Evolutionary conservation across 2,113 vertebrate genomes (phyloP).

Genomic region (Calonectris borealis): DNA sequence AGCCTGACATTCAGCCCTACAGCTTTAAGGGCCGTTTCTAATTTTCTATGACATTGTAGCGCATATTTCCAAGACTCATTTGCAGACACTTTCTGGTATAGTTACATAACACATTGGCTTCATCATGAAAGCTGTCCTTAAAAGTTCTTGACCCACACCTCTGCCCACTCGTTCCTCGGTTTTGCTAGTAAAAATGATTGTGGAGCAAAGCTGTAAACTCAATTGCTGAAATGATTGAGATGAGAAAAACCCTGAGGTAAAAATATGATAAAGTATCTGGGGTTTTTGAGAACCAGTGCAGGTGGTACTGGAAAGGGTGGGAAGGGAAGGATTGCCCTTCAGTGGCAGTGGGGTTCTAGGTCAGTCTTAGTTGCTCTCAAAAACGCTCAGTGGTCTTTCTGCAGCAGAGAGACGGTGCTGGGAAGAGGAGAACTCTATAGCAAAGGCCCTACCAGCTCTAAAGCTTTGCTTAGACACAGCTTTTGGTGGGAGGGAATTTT

Average conservation of each 20-base stretch:
- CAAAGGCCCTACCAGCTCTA: neutral
- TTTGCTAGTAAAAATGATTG: neutral
- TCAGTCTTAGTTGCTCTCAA: neutral
- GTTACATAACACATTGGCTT: neutral
- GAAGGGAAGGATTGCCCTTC: neutral
- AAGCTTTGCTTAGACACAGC: neutral
- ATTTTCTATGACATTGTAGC: neutral
- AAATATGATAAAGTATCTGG: neutral
- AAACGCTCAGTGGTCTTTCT: neutral
- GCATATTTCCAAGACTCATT: neutral
- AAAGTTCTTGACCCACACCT: neutral
- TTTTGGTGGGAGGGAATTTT: neutral
- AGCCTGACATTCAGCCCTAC: neutral
- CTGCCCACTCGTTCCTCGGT: neutral
- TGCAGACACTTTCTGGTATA: neutral
- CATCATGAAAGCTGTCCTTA: neutral
- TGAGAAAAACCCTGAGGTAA: neutral
- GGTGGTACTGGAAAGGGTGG: neutral
- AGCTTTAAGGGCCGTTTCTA: neutral
- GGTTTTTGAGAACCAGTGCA: neutral
- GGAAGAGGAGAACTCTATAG: neutral
- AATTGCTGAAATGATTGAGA: neutral
- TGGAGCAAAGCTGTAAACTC: neutral
- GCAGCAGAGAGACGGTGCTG: neutral
- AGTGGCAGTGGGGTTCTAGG: neutral